A percentile compares a stretch with the other conserved stretches of the same genome.
Evolutionary conservation across 2,797 vertebrate species (phyloP).

Genomic region (Poecilia gillii): DNA sequence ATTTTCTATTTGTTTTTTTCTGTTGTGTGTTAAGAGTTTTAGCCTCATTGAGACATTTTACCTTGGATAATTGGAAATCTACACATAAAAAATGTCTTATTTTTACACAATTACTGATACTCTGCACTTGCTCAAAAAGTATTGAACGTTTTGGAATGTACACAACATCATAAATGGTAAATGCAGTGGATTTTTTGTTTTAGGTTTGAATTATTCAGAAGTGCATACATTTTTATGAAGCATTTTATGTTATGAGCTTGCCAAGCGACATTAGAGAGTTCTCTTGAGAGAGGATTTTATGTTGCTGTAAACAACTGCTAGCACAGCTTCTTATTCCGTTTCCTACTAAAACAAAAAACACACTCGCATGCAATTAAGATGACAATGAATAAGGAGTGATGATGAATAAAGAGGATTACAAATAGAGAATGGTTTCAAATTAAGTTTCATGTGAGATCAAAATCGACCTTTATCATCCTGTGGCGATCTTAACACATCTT

Average conservation of each 20-base stretch:
- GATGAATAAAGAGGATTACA: neutral
- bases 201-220: neutral
- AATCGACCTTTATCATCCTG: slow-evolving; percentile 4
- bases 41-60: neutral
- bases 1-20: neutral
- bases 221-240: too few relatives aligned
- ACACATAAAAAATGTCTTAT: neutral
- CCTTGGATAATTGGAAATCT: neutral
- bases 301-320: neutral
- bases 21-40: neutral
- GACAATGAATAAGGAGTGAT: neutral
- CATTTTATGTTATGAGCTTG: neutral
- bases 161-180: neutral
- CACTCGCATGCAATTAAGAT: neutral
- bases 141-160: neutral
- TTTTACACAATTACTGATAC: neutral
- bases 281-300: neutral
- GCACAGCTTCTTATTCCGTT: neutral
- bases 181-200: neutral
- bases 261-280: neutral
- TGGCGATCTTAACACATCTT: slow-evolving; percentile 9
- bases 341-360: neutral
- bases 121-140: neutral
- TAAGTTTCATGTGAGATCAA: neutral
- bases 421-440: slow-evolving; percentile 17